phyloP scores from a whole-genome alignment of 2,888 invertebrate genomes.

The Lasioglossum marginatum region DNA sequence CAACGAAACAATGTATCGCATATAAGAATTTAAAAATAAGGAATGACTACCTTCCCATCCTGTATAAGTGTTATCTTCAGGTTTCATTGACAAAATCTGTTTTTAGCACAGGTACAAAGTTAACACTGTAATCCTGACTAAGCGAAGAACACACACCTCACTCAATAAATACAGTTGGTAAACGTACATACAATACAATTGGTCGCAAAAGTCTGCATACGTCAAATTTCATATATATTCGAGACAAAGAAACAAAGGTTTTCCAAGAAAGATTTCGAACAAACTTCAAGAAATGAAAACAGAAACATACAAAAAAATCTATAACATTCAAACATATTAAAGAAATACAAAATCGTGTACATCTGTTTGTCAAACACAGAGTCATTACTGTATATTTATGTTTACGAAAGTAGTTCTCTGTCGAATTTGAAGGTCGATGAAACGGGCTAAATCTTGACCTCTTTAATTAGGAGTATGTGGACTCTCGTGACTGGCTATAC shows the following conservation, averaged over 20 bases:
- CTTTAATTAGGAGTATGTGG: neutral
- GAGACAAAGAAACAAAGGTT: neutral
- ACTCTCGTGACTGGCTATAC: constrained; percentile 1
- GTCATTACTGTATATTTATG: neutral
- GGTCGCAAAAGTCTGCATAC: constrained; percentile 7
- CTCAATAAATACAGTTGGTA: constrained; percentile 9
- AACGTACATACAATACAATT: neutral
- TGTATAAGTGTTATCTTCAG: constrained; percentile 8
- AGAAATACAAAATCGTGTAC: neutral
- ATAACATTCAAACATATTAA: neutral
- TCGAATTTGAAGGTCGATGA: neutral
- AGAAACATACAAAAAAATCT: neutral
- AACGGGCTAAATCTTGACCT: neutral
- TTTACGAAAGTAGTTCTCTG: neutral
- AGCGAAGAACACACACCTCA: constrained; percentile 11
- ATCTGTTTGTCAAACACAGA: neutral
- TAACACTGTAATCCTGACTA: neutral
- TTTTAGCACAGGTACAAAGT: constrained; percentile 14
- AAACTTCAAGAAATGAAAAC: neutral
- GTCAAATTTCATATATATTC: neutral
- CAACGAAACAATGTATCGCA: constrained; percentile 8
- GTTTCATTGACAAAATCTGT: constrained; percentile 12
- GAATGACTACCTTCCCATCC: constrained; percentile 10
- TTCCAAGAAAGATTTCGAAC: neutral
- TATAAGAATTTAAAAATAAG: constrained; percentile 8